These are phyloP conservation scores for Rhinolophus sinicus DNA, from an alignment of 2,113 vertebrate species.

Conservation along the genomic window DNA sequence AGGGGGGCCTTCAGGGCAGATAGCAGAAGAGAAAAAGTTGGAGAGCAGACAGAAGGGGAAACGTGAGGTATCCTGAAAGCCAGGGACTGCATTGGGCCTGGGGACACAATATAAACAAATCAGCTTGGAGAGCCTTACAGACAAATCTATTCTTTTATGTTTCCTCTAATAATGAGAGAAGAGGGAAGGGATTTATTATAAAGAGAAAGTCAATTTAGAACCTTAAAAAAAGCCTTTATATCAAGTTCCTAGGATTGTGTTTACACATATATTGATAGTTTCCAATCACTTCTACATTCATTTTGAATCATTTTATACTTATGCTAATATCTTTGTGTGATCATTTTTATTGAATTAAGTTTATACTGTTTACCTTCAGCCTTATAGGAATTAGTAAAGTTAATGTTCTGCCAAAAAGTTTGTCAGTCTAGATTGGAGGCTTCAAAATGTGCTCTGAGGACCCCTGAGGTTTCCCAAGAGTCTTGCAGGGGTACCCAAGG, in stretches of 20 bases:
- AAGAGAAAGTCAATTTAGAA: background rate
- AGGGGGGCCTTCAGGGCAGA: too few species aligned
- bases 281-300: background rate
- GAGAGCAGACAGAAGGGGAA: background rate
- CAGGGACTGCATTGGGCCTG: background rate
- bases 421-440: background rate
- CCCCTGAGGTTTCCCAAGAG: background rate
- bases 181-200: background rate
- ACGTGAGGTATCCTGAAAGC: rapidly evolving
- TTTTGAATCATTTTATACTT: background rate
- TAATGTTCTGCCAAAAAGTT: background rate
- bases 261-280: background rate
- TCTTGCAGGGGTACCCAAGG: background rate
- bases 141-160: background rate
- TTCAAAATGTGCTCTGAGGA: background rate
- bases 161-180: background rate
- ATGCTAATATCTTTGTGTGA: background rate
- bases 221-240: background rate
- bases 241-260: background rate
- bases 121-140: background rate
- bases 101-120: background rate
- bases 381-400: background rate
- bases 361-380: background rate
- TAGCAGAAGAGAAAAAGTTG: background rate
- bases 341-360: background rate